Conservation (phyloP, 2,888 invertebrate species). For the Phasia obesa region DNA sequence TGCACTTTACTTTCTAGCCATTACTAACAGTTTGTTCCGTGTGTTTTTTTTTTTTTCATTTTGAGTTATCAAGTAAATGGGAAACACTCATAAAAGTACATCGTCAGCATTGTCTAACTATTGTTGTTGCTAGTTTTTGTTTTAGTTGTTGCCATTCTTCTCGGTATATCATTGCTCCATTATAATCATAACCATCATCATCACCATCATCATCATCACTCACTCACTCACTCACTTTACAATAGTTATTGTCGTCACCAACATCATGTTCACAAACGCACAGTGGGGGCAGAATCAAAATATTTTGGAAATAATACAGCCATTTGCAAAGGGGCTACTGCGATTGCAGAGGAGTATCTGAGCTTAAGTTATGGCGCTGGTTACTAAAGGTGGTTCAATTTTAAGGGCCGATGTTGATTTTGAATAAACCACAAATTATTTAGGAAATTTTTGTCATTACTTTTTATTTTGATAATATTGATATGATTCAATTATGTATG, state of each 20-base stretch:
- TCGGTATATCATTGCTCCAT: constrained; percentile 6
- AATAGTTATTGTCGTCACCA: constrained; percentile 35
- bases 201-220: neutral
- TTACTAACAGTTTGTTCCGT: constrained; percentile 5
- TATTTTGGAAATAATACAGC: no score
- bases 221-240: constrained; percentile 6
- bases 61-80: neutral
- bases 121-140: constrained; percentile 41
- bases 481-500: no score
- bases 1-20: constrained; percentile 51
- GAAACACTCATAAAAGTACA: constrained; percentile 38
- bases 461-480: no score
- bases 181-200: constrained; percentile 18
- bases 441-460: no score
- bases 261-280: constrained; percentile 3
- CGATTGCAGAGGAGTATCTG: no score
- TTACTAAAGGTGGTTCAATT: no score
- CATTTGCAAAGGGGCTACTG: no score
- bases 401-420: no score
- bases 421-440: no score
- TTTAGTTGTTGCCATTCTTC: constrained; percentile 18
- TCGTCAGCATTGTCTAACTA: constrained; percentile 47
- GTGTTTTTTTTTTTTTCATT: neutral
- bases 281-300: no score
- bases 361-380: no score